Evolutionary conservation across 1,140 invertebrate species (phyloP).

Genomic region (Brachionus asplanchnoidis): DNA sequence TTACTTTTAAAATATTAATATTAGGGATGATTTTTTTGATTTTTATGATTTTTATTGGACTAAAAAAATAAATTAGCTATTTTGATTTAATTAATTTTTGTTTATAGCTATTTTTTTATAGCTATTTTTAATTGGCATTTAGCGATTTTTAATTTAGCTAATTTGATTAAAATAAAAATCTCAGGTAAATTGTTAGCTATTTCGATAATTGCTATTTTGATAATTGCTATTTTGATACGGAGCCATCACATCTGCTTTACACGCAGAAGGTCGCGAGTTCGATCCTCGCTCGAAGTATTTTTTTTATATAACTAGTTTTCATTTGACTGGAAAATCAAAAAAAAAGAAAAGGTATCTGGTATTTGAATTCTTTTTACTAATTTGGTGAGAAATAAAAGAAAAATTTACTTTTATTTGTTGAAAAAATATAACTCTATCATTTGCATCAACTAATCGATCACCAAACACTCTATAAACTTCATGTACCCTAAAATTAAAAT

Average conservation of each 20-base stretch:
- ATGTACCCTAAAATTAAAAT: constrained; percentile 47
- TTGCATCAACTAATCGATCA: constrained; percentile 54
- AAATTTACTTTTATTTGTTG: background rate
- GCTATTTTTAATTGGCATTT: too few relatives aligned
- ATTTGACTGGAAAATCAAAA: background rate
- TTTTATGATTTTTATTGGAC: too few relatives aligned
- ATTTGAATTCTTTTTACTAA: too few relatives aligned
- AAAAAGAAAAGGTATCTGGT: background rate
- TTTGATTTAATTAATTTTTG: too few relatives aligned
- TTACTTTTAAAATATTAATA: too few relatives aligned
- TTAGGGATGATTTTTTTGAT: too few relatives aligned
- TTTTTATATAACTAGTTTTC: background rate
- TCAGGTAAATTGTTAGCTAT: background rate
- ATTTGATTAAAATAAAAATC: too few relatives aligned
- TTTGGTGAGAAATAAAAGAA: background rate
- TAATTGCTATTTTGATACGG: too few relatives aligned
- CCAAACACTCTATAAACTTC: constrained; percentile 57
- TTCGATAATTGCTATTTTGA: background rate
- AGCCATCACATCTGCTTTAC: constrained; percentile 56
- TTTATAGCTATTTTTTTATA: too few relatives aligned
- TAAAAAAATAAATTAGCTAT: too few relatives aligned
- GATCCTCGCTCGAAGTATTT: constrained; percentile 50
- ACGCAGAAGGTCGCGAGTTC: constrained; percentile 54
- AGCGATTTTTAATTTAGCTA: too few relatives aligned
- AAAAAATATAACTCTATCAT: constrained; percentile 44